A percentile compares a stretch with the other conserved stretches of the same genome.
These are phyloP conservation scores for Chymomyza procnemis DNA, from an alignment of 2,888 invertebrate genomes.

Conservation along the genomic window DNA sequence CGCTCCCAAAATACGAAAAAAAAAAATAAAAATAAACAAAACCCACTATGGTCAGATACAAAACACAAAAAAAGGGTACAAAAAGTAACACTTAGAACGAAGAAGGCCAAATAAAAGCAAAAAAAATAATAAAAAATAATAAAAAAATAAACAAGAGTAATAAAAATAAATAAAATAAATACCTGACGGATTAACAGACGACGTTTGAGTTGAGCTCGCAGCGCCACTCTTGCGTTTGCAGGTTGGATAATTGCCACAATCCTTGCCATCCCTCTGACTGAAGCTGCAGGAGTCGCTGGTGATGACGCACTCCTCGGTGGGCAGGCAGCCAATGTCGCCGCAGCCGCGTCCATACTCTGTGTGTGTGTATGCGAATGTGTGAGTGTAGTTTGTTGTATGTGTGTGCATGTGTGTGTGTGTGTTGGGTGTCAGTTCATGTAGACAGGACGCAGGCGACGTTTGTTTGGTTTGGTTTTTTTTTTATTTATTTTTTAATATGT, in stretches of 20 bases:
- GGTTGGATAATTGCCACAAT: conserved; percentile 85
- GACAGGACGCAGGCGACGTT: conserved; percentile 33
- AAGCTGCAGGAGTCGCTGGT: conserved; percentile 84
- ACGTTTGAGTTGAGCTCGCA: conserved; percentile 56
- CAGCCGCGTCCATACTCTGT: conserved; percentile 89
- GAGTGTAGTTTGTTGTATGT: conserved; percentile 2
- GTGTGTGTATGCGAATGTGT: background rate
- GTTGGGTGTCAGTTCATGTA: conserved; percentile 13
- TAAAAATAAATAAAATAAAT: conserved; percentile 62
- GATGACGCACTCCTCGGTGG: conserved; percentile 84
- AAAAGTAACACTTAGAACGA: background rate
- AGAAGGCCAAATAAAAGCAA: conserved; percentile 1
- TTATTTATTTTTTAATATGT: background rate
- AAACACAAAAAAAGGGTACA: conserved; percentile 9
- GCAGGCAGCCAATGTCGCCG: conserved; percentile 87
- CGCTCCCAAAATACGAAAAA: background rate
- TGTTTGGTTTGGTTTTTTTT: conserved; percentile 15
- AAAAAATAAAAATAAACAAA: background rate
- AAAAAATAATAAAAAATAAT: conserved; percentile 15
- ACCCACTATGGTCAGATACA: background rate
- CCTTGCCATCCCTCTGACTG: conserved; percentile 80
- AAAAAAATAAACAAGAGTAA: conserved; percentile 31
- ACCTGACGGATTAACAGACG: conserved; percentile 77
- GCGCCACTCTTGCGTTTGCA: conserved; percentile 80
- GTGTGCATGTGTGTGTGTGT: background rate